Conservation (phyloP, 2,797 vertebrate species). For the Mormyrus proboscirostris region DNA sequence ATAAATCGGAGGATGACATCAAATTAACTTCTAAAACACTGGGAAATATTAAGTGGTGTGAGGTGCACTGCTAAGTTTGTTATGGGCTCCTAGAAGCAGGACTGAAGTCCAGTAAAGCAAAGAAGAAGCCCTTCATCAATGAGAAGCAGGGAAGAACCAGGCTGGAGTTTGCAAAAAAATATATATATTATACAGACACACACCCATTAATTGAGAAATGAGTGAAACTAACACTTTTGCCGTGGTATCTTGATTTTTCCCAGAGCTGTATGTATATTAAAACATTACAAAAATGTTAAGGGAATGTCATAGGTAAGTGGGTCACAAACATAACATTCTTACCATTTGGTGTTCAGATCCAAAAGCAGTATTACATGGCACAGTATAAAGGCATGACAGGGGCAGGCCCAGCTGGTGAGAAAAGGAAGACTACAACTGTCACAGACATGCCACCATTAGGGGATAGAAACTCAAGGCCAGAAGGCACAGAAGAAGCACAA, state of each 20-base stretch:
- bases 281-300: not conserved
- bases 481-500: not conserved
- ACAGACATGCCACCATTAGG: not conserved
- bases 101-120: not conserved
- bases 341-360: constrained; percentile 78
- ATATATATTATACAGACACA: not conserved
- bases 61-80: not conserved
- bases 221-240: not conserved
- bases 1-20: not conserved
- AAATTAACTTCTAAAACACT: not conserved
- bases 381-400: constrained; percentile 64
- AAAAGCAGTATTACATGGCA: constrained; percentile 76
- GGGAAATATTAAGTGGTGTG: not conserved
- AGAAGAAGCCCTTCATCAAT: not conserved
- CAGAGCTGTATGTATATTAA: not conserved
- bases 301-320: not conserved
- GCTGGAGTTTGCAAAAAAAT: not conserved
- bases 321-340: not conserved
- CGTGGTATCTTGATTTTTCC: not conserved
- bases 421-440: not conserved
- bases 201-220: not conserved
- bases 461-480: not conserved
- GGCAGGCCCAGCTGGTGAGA: constrained; percentile 69
- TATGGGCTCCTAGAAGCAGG: not conserved
- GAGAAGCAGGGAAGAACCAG: not conserved